Evolutionary conservation across 1,140 invertebrate species (phyloP), one percentile per base, ranked within the genome.

Genomic region (Bathynomus jamesi): DNA sequence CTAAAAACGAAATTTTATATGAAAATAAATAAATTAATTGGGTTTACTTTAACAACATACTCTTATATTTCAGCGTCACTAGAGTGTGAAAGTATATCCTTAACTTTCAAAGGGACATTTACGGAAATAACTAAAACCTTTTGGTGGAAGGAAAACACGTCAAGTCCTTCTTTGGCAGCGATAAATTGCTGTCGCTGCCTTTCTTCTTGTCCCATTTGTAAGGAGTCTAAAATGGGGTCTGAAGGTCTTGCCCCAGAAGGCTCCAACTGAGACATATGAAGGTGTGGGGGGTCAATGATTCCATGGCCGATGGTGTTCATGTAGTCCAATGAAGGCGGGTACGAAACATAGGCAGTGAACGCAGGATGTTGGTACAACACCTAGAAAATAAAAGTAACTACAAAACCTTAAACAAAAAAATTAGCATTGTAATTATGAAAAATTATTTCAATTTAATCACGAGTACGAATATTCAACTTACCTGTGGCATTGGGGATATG

Each of bases 401-500:
- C 7, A 40, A 40, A 40, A 8, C n/a, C n/a, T n/a, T n/a, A n/a
- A n/a, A n/a, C n/a, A n/a, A n/a, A n/a, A n/a, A n/a, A n/a, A n/a
- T n/a, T n/a, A n/a, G n/a, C n/a, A n/a, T n/a, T n/a, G n/a, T n/a
- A n/a, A n/a, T n/a, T n/a, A n/a, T n/a, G n/a, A n/a, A n/a, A n/a
- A n/a, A 40, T 7, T 40, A 53, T 53, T 21, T 53, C 32, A 40
- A 53, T 17, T 5, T 11, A 53, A 5, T 53, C 21, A 53, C 13
- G 2, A 53, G 21, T 17, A 53, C 7, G 32, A 21, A 21, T 53
- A 53, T 21, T 86, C 83, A 83, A 53, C 40, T 86, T 83, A 83
- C 86, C 3, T 84, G 82, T 24, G 85, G 81, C 64, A 87, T 77
- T 61, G 86, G 85, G 79, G 84, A 87, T 25, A 83, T 80, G 32